Evolutionary conservation across 1,140 invertebrate species (phyloP), one percentile per base, ranked within the genome.

Genomic region (Drusus annulatus): DNA sequence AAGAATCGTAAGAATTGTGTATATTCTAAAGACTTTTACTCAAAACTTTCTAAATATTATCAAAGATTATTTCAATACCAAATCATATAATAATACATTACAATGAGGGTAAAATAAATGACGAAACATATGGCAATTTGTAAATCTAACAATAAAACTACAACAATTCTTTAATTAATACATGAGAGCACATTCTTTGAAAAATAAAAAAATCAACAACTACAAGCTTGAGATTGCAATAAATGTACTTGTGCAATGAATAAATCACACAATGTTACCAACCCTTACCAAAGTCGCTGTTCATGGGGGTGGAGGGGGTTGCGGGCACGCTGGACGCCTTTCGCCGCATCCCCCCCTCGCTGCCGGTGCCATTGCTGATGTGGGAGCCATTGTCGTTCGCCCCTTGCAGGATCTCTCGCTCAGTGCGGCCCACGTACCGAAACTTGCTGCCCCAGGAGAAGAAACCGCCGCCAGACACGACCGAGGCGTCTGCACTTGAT

Each of bases 381-480:
- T 78, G 79, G 15, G 82, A 79, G 3, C 69, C 74, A 17, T 52
- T 68, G 21, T 80, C 79, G 21, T 21, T 51, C 0, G 73, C 86
- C 13, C 88, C 80, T 80, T 90, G 88, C 65, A 97, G 88, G 71
- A 98, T 95, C 89, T 98, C 97, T 52, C 93, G 91, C 87, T 98
- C 96, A 17, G 96, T 97, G 76, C 96, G 90, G 2, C 97, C 97
- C 69, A 95, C 95, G 88, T 96, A 97, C 84, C 96, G 95, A 87
- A 98, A 98, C 88, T 97, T 97, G 54, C 96, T 97, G 52, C 96
- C 96, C 92, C 96, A 95, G 0, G 96, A 97, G 90, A 98, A 98
- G 83, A 98, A 93, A 13, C 96, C 95, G n/a, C 97, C 97, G 25
- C 97, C 96, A 21, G 96, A 96, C 80, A 97, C 95, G 8, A 98